phyloP scores from a whole-genome alignment of 2,797 vertebrate species.

The Babyrousa celebensis region DNA sequence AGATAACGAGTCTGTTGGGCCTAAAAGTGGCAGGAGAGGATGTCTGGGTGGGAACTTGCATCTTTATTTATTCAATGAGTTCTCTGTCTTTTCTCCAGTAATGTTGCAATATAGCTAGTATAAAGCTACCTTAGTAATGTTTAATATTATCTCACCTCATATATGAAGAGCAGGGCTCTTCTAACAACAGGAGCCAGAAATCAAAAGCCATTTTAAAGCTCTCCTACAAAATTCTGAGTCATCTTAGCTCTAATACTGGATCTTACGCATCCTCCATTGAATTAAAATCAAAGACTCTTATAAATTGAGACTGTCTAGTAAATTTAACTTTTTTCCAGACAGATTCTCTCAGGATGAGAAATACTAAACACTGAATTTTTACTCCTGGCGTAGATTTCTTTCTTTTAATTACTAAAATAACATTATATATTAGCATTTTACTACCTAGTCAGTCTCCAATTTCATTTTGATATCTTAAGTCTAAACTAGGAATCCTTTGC shows the following conservation, averaged over 20 bases:
- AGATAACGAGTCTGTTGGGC: background rate
- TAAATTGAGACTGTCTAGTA: constrained; percentile 16
- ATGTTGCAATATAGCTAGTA: background rate
- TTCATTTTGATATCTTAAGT: background rate
- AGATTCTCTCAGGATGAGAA: constrained; percentile 23
- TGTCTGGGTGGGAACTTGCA: background rate
- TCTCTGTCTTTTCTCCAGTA: background rate
- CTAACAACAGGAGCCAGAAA: background rate
- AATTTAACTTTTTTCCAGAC: background rate
- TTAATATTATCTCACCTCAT: background rate
- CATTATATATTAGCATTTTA: background rate
- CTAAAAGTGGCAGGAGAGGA: background rate
- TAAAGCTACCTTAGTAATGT: constrained; percentile 32
- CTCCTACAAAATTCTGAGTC: constrained; percentile 40
- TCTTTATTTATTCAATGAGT: constrained; percentile 61
- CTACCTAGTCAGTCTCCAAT: background rate
- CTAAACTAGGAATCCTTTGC: background rate
- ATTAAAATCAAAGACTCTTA: constrained; percentile 37
- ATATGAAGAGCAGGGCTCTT: constrained; percentile 6
- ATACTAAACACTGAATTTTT: constrained; percentile 29
- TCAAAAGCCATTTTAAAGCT: background rate
- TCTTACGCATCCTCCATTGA: constrained; percentile 39
- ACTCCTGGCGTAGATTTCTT: background rate
- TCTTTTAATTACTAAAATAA: constrained; percentile 9
- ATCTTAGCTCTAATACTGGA: background rate